These are phyloP conservation scores for Agapornis canus DNA, from an alignment of 2,797 vertebrate species.

Conservation along the genomic window DNA sequence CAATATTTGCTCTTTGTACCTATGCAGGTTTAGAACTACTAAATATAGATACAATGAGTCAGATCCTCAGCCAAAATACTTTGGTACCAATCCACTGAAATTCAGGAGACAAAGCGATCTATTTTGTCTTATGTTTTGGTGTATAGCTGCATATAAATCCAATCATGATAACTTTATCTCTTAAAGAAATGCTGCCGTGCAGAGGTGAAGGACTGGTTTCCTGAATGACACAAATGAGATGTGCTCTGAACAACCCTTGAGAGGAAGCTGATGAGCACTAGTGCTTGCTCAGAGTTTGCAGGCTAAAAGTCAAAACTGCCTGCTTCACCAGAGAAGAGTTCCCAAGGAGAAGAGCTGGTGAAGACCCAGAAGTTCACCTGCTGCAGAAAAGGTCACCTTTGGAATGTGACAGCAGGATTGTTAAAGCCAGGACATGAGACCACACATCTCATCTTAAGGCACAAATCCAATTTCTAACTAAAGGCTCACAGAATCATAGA, in stretches of 20 bases:
- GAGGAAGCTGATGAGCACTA: background rate
- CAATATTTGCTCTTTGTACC: background rate
- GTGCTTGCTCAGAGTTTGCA: background rate
- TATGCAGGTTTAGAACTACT: background rate
- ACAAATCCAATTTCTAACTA: background rate
- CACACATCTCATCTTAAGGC: background rate
- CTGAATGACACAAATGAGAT: background rate
- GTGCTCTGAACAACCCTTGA: background rate
- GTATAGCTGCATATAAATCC: background rate
- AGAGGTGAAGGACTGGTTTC: background rate
- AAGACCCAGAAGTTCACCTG: background rate
- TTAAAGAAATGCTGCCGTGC: background rate
- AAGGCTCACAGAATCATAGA: background rate
- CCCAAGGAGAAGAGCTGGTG: background rate
- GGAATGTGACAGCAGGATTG: background rate
- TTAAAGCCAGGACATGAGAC: background rate
- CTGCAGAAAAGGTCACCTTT: background rate
- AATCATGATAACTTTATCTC: background rate
- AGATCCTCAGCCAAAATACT: background rate
- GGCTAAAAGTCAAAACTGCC: background rate
- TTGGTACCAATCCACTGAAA: background rate
- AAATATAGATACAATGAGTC: background rate
- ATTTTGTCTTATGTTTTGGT: background rate
- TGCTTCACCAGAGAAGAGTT: background rate
- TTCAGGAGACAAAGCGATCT: background rate